Evolutionary conservation across 1,140 invertebrate genomes (phyloP), one percentile per base, ranked within the genome.

Genomic region (Panagrolaimus sp.): DNA sequence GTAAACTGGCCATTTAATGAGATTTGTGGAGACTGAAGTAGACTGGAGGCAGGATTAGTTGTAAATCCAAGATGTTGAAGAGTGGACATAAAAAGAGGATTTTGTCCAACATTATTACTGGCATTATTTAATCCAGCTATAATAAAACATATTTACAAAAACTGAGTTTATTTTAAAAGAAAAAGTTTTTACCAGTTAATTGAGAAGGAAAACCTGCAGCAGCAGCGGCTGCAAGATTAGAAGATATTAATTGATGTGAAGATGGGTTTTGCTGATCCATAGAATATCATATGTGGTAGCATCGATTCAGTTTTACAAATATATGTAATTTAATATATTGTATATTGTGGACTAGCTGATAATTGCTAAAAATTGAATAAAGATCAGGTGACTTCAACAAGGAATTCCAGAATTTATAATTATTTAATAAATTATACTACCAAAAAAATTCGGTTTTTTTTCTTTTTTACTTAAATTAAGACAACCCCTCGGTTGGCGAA

Each of bases 61-160:
- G 51, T 25, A 23, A 57, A 27, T 57, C 51, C 51, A 20, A 57
- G 51, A 25, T 57, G 51, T 57, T 57, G 51, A 25, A 57, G 51
- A 25, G 51, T 57, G 20, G 51, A 57, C 51, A 57, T 20, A 38
- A 38, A 38, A 25, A 57, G 16, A 1, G 51, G 51, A 57, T 57
- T 57, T 20, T 57, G 20, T 20, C 51, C 27, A 16, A 57, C 51
- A 57, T 57, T 57, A 27, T 27, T 57, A 16, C 51, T 20, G 20
- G 51, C 51, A 57, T 57, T 57, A 57, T 57, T 20, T 57, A 57
- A 57, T 57, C 51, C 51, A 27, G 51, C 51, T 57, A 27, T n/a
- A n/a, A 57, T 20, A 57, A 11, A 27, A 25, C 7, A 20, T 57
- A 20, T 25, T 57, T 11, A n/a, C 11, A 20, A 51, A 20, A 51